phyloP scores from a whole-genome alignment of 2,113 vertebrate species.

The Balaenoptera acutorostrata region DNA sequence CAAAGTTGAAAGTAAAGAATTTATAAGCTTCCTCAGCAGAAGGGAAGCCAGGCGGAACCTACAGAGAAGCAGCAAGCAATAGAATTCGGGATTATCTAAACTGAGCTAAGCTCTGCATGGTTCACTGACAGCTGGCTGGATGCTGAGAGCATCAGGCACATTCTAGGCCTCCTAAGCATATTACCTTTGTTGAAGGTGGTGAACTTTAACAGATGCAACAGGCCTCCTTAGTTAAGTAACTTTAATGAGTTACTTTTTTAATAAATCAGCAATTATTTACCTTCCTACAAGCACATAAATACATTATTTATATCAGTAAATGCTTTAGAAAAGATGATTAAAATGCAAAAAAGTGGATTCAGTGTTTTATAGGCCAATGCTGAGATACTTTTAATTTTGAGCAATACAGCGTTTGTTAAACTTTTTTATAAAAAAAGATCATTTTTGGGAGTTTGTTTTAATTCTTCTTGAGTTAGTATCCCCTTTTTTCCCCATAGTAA shows the following conservation, averaged over 20 bases:
- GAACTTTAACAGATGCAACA: not conserved
- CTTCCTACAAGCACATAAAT: not conserved
- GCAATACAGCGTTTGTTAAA: not conserved
- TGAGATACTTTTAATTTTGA: slow-evolving; percentile 22
- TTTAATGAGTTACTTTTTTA: not conserved
- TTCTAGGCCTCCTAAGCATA: fast-evolving
- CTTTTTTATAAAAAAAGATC: not conserved
- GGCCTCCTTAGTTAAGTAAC: not conserved
- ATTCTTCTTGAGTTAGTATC: not conserved
- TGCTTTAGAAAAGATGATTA: not conserved
- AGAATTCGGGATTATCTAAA: not conserved
- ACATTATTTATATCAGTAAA: not conserved
- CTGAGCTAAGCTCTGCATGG: not conserved
- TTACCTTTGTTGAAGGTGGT: not conserved
- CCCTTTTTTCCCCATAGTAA: not conserved
- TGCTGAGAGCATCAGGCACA: not conserved
- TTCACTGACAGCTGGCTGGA: not conserved
- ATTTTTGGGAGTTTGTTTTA: not conserved
- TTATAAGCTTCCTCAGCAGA: slow-evolving; percentile 90
- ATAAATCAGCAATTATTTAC: not conserved
- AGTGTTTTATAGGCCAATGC: not conserved
- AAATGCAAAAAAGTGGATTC: not conserved
- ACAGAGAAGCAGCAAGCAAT: not conserved
- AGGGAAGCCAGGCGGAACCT: slow-evolving; percentile 83
- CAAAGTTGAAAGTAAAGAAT: slow-evolving; percentile 95